These are phyloP conservation scores for Drosophila suzukii DNA, from an alignment of 1,140 invertebrate genomes.

Conservation along the genomic window DNA sequence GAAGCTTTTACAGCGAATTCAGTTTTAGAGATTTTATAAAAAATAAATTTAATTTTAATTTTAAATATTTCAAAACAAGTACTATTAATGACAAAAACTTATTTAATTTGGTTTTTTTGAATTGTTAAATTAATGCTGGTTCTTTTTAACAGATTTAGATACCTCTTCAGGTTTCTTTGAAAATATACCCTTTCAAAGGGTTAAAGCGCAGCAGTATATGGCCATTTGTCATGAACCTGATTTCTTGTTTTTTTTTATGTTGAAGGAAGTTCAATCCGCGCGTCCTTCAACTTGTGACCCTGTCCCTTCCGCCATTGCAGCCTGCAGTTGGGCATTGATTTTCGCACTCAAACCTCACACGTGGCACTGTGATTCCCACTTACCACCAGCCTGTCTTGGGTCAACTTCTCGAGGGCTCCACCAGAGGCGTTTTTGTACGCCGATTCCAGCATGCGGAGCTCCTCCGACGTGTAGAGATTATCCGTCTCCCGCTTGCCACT, in stretches of 20 bases:
- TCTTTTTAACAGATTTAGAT: background rate
- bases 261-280: constrained; percentile 19
- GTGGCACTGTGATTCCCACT: constrained; percentile 15
- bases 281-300: constrained; percentile 54
- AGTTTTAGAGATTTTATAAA: too few species aligned
- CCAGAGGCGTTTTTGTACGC: constrained; percentile 71
- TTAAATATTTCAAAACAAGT: too few species aligned
- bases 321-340: constrained; percentile 58
- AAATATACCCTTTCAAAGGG: background rate
- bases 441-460: constrained; percentile 61
- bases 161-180: background rate
- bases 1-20: too few species aligned
- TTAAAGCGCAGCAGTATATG: constrained; percentile 20
- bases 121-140: background rate
- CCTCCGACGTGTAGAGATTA: constrained; percentile 64
- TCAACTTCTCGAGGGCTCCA: constrained; percentile 67
- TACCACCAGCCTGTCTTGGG: constrained; percentile 68
- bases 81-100: too few species aligned
- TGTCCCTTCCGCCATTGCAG: constrained; percentile 58
- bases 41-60: too few species aligned
- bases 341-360: constrained; percentile 36
- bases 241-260: constrained; percentile 4
- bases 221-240: constrained; percentile 15
- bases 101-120: background rate
- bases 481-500: constrained; percentile 66